Percentiles rank a stretch among this genome's conserved stretches.
These are phyloP conservation scores for Andrena dorsata DNA, from an alignment of 2,888 invertebrate species.

Conservation along the genomic window DNA sequence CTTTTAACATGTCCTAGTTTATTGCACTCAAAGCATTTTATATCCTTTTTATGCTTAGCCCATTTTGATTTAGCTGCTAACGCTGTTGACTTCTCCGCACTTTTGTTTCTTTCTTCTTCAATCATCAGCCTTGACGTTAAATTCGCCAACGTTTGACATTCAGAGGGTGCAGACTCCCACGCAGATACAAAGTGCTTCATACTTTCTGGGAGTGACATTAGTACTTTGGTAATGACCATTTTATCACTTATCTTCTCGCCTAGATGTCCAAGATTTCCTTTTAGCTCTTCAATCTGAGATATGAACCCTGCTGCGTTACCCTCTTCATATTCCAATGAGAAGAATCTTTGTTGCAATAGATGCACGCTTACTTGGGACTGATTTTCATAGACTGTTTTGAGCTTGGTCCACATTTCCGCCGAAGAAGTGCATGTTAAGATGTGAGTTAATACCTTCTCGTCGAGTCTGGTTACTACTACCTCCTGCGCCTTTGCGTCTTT, in stretches of 20 bases:
- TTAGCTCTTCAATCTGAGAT: neutral
- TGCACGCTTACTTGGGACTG: conserved; percentile 1
- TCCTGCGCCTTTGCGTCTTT: neutral
- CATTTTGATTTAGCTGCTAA: neutral
- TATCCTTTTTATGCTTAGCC: too few relatives aligned
- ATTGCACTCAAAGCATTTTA: too few relatives aligned
- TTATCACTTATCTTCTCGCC: neutral
- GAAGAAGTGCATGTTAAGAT: neutral
- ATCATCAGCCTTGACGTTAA: neutral
- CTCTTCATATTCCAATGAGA: neutral
- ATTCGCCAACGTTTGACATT: neutral
- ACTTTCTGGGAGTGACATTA: neutral
- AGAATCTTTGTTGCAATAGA: neutral
- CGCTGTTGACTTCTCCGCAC: neutral
- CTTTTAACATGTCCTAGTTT: neutral
- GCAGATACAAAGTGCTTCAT: conserved; percentile 1
- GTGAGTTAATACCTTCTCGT: neutral
- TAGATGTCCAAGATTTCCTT: neutral
- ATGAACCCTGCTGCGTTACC: neutral
- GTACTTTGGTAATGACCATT: neutral
- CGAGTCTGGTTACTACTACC: neutral
- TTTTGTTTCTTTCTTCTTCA: conserved; percentile 4
- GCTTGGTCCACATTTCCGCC: conserved; percentile 6
- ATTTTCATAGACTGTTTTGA: neutral
- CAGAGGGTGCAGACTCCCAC: neutral